These are phyloP conservation scores for Coecobrya sp. DNA, from an alignment of 2,888 invertebrate species.

Conservation along the genomic window DNA sequence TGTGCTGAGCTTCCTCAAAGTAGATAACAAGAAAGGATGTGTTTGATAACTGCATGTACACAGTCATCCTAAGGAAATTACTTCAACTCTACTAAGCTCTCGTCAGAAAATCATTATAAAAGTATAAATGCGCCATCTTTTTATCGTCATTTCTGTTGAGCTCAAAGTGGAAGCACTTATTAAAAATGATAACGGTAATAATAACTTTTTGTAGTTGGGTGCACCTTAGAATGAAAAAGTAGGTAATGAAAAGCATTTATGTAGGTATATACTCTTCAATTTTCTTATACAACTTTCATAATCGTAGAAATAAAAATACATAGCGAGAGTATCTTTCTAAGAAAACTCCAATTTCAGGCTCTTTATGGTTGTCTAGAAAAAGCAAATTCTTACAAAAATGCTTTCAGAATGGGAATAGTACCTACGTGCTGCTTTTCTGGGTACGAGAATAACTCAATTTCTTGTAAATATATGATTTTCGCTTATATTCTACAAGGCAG, in stretches of 20 bases:
- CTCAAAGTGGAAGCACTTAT: slow-evolving; percentile 27
- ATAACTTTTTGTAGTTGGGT: slow-evolving; percentile 7
- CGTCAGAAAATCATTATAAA: slow-evolving; percentile 14
- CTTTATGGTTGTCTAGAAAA: background rate
- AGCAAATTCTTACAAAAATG: background rate
- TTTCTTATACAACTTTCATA: background rate
- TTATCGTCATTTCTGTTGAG: slow-evolving; percentile 16
- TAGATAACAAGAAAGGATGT: background rate
- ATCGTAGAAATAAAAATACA: background rate
- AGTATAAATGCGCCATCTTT: background rate
- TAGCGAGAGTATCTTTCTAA: background rate
- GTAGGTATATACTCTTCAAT: background rate
- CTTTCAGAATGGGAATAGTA: background rate
- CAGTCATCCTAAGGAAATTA: background rate
- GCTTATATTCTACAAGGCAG: too few species aligned
- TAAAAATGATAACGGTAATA: slow-evolving; percentile 28
- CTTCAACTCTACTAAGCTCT: background rate
- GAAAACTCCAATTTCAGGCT: background rate
- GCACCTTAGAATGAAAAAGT: background rate
- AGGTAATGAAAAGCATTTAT: background rate
- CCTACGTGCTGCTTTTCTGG: background rate
- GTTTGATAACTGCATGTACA: background rate
- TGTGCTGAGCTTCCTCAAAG: background rate
- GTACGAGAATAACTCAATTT: background rate
- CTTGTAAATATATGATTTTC: too few species aligned